These are phyloP conservation scores for Cephalopterus ornatus DNA, from an alignment of 2,113 vertebrate genomes.

Conservation along the genomic window DNA sequence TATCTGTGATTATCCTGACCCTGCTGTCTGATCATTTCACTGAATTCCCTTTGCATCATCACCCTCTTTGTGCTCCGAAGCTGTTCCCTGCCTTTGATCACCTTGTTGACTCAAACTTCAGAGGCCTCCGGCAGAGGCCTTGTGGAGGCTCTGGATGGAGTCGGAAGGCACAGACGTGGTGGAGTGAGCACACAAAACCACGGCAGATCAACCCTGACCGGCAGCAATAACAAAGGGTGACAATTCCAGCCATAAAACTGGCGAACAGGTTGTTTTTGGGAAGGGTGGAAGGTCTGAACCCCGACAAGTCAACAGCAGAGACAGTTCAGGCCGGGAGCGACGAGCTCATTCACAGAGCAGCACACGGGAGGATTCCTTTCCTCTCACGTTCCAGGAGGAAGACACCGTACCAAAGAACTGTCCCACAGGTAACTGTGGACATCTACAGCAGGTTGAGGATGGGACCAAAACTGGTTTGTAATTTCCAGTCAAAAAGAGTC, in stretches of 20 bases:
- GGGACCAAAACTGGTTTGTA: not conserved
- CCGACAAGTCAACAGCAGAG: not conserved
- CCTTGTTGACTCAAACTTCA: not conserved
- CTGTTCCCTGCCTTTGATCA: not conserved
- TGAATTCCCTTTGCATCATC: not conserved
- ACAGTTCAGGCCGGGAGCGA: too few relatives aligned
- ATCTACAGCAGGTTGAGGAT: not conserved
- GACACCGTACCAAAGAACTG: not conserved
- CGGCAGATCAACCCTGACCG: not conserved
- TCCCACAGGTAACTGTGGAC: rapidly evolving
- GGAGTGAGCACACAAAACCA: not conserved
- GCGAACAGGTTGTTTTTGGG: not conserved
- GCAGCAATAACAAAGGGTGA: not conserved
- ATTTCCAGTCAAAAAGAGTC: not conserved
- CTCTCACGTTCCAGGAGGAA: not conserved
- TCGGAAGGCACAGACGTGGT: not conserved
- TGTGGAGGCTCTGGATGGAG: not conserved
- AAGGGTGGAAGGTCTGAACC: not conserved
- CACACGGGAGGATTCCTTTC: not conserved
- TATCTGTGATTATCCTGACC: not conserved
- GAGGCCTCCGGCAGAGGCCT: not conserved
- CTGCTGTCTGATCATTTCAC: not conserved
- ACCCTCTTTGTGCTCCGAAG: not conserved
- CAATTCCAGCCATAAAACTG: not conserved
- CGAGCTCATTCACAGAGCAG: not conserved